Percentiles rank a stretch among this genome's conserved stretches.
Evolutionary conservation across 2,113 vertebrate species (phyloP).

Genomic region (Hemiprocne comata): DNA sequence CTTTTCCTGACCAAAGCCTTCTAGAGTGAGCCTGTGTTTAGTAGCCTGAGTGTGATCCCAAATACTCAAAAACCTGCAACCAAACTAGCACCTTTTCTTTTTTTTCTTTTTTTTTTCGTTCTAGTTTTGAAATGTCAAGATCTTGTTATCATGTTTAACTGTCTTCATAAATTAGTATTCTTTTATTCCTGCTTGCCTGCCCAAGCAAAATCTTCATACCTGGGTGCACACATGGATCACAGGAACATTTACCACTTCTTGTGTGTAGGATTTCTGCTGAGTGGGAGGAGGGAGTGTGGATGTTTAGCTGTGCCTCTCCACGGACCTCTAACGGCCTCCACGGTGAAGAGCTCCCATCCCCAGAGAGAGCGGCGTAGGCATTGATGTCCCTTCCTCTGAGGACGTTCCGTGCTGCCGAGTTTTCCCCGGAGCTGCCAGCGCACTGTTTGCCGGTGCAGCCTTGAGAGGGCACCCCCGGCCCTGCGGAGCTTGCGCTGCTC

Average conservation of each 20-base stretch:
- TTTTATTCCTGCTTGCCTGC: not conserved
- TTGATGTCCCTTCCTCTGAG: not conserved
- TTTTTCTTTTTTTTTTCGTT: no score
- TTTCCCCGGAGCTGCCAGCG: no score
- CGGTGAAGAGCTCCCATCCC: not conserved
- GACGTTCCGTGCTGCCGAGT: not conserved
- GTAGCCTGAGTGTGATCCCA: not conserved
- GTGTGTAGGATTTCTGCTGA: not conserved
- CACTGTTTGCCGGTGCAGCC: not conserved
- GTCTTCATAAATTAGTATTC: not conserved
- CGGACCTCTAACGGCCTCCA: not conserved
- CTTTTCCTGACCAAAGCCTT: not conserved
- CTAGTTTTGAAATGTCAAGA: not conserved
- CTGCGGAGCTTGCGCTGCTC: not conserved
- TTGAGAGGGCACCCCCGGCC: not conserved
- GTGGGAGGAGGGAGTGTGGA: not conserved
- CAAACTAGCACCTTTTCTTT: not conserved
- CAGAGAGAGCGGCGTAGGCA: accelerated
- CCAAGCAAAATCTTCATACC: not conserved
- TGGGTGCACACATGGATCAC: not conserved
- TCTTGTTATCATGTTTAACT: not conserved
- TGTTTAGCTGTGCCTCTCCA: not conserved
- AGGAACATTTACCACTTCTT: not conserved
- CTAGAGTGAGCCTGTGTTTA: not conserved
- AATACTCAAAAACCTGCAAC: not conserved